Evolutionary conservation across 2,113 vertebrate genomes (phyloP).

Genomic region (Hiodon alosoides): DNA sequence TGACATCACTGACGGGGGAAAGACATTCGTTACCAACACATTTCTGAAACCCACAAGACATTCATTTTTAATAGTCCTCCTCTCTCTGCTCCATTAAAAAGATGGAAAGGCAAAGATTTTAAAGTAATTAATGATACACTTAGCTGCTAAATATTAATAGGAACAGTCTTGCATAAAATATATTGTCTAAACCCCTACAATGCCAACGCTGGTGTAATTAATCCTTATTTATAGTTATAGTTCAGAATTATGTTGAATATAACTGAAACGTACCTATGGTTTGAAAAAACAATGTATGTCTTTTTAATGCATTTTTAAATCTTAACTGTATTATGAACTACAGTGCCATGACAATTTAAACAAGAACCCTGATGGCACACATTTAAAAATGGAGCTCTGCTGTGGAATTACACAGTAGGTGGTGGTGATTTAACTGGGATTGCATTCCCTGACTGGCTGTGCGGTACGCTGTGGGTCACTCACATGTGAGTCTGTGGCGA

Average conservation of each 20-base stretch:
- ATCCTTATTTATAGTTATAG: slow-evolving; percentile 90
- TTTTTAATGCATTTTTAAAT: slow-evolving; percentile 4
- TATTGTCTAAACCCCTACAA: slow-evolving; percentile 88
- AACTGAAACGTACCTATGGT: slow-evolving; percentile 64
- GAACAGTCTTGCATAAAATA: slow-evolving; percentile 95
- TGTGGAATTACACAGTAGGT: too few relatives aligned
- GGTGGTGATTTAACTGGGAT: too few relatives aligned
- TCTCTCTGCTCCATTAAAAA: slow-evolving; percentile 86
- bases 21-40: slow-evolving; percentile 74
- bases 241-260: slow-evolving; percentile 32
- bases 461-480: slow-evolving; percentile 51
- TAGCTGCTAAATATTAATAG: slow-evolving; percentile 98
- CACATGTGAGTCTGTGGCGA: slow-evolving; percentile 93
- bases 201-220: slow-evolving; percentile 87
- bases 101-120: slow-evolving; percentile 85
- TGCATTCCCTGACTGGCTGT: too few relatives aligned
- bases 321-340: background rate
- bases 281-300: slow-evolving; percentile 12
- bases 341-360: too few relatives aligned
- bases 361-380: too few relatives aligned
- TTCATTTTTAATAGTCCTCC: slow-evolving; percentile 84
- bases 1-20: slow-evolving; percentile 71
- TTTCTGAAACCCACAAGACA: slow-evolving; percentile 88
- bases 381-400: too few relatives aligned
- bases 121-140: slow-evolving; percentile 98